These are phyloP conservation scores for Rhinatrema bivittatum DNA, from an alignment of 2,797 vertebrate species.

Conservation along the genomic window DNA sequence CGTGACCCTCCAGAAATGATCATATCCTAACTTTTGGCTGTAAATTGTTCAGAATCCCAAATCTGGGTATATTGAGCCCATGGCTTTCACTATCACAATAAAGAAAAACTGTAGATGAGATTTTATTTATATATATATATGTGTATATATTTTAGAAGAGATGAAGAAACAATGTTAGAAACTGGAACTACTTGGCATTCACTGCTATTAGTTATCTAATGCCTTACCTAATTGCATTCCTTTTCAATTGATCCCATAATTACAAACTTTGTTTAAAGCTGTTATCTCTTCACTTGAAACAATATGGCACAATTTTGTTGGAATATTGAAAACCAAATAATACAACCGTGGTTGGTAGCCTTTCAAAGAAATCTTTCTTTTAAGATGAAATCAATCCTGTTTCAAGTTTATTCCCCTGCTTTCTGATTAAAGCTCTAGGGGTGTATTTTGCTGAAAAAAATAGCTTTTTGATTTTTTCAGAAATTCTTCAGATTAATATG, in stretches of 20 bases:
- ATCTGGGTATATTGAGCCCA: no score
- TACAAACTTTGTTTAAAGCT: slow-evolving; percentile 86
- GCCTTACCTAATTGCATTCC: slow-evolving; percentile 49
- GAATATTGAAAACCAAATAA: slow-evolving; percentile 74
- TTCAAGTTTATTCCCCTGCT: slow-evolving; percentile 84
- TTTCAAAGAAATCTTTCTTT: slow-evolving; percentile 90
- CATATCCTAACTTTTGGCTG: no score
- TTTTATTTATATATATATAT: no score
- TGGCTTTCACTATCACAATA: no score
- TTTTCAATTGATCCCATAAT: slow-evolving; percentile 70
- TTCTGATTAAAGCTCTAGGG: slow-evolving; percentile 80
- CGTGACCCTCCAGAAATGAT: no score
- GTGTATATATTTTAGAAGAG: no score
- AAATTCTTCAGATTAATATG: slow-evolving; percentile 97
- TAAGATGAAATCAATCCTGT: slow-evolving; percentile 97
- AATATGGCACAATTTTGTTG: slow-evolving; percentile 94
- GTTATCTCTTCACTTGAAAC: slow-evolving; percentile 83
- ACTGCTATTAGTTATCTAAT: slow-evolving; percentile 19
- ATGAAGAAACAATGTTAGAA: slow-evolving; percentile 2
- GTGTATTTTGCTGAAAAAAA: slow-evolving; percentile 76
- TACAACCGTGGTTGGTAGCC: slow-evolving; percentile 77
- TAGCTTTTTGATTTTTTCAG: slow-evolving; percentile 95
- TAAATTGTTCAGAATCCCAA: no score
- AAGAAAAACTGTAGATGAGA: no score
- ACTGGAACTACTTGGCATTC: slow-evolving; percentile 51